Evolutionary conservation across 2,113 vertebrate genomes (phyloP).

Genomic region (human (Homo sapiens)): GRCh38 chr15:33119001-33119500

Average conservation of each 20-base stretch:
- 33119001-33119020: background rate
- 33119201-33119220: background rate
- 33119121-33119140: background rate
- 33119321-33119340: conserved; percentile 56
- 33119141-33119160: background rate
- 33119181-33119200: background rate
- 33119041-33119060: background rate
- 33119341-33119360: conserved; percentile 62
- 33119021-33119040: background rate
- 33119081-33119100: background rate
- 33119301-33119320: conserved; percentile 49
- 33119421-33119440: background rate
- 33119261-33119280: conserved; percentile 65
- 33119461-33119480: conserved; percentile 15
- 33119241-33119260: conserved; percentile 74
- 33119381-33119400: conserved; percentile 41
- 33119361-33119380: conserved; percentile 68
- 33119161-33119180: background rate
- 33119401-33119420: background rate
- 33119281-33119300: conserved; percentile 70
- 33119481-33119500: conserved; percentile 60
- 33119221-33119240: background rate
- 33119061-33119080: background rate
- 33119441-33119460: conserved; percentile 50
- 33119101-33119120: background rate